Conservation (phyloP, 2,888 invertebrate genomes). For the Venustoraphidia nigricollis region DNA sequence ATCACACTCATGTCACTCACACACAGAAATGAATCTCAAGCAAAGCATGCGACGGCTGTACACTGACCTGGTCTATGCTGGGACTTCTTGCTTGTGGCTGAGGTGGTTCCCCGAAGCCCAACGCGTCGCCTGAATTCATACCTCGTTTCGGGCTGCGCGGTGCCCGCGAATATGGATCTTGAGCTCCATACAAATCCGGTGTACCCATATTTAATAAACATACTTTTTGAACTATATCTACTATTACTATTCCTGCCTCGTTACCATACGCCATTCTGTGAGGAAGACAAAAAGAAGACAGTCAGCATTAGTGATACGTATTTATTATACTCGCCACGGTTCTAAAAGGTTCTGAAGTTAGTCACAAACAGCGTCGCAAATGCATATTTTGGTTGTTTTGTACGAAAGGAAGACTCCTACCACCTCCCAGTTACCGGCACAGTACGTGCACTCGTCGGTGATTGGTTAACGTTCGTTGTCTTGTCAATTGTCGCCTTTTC, state of each 20-base stretch:
- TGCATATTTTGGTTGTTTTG: too few relatives aligned
- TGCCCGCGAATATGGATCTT: conserved; percentile 73
- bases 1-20: neutral
- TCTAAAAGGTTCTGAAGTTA: too few relatives aligned
- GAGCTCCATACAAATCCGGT: conserved; percentile 78
- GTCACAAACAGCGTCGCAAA: too few relatives aligned
- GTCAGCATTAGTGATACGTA: neutral
- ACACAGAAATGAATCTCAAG: conserved; percentile 1
- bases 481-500: too few relatives aligned
- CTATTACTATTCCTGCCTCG: conserved; percentile 87
- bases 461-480: too few relatives aligned
- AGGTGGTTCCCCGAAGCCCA: conserved; percentile 26
- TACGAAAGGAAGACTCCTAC: too few relatives aligned
- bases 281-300: neutral
- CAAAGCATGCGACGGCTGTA: neutral
- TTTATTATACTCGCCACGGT: too few relatives aligned
- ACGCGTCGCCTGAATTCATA: conserved; percentile 27
- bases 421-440: too few relatives aligned
- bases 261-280: conserved; percentile 92
- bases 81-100: conserved; percentile 61
- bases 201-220: conserved; percentile 80
- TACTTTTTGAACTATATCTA: conserved; percentile 84
- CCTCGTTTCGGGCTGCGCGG: conserved; percentile 57
- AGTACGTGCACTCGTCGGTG: too few relatives aligned
- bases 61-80: conserved; percentile 75